phyloP scores from a whole-genome alignment of 2,113 vertebrate genomes.

The Solea solea region DNA sequence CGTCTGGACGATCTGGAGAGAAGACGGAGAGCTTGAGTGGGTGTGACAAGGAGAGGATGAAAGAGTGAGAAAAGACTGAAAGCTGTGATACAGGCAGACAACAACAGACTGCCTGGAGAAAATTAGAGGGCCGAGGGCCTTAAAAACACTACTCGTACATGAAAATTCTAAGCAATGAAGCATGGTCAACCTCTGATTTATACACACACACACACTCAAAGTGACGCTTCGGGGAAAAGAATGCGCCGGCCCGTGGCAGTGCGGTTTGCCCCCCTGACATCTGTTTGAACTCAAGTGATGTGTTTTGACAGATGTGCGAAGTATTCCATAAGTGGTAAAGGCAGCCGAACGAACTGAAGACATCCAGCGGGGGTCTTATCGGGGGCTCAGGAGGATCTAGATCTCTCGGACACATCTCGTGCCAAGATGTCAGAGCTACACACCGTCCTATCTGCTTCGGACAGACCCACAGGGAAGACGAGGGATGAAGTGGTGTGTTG shows the following conservation, averaged over 20 bases:
- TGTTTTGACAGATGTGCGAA: slow-evolving; percentile 83
- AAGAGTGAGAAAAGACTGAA: slow-evolving; percentile 15
- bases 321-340: slow-evolving; percentile 66
- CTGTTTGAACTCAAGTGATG: slow-evolving; percentile 74
- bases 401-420: slow-evolving; percentile 55
- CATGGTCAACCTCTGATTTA: slow-evolving; percentile 29
- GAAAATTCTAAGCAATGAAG: slow-evolving; percentile 40
- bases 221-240: slow-evolving; percentile 52
- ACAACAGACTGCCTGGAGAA: slow-evolving; percentile 23
- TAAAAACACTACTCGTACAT: slow-evolving; percentile 31
- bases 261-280: slow-evolving; percentile 63
- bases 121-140: slow-evolving; percentile 19
- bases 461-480: not conserved
- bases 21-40: slow-evolving; percentile 1
- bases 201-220: slow-evolving; percentile 24
- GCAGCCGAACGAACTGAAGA: slow-evolving; percentile 41
- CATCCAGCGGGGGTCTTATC: slow-evolving; percentile 46
- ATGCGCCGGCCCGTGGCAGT: slow-evolving; percentile 64
- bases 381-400: slow-evolving; percentile 16
- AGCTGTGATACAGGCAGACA: slow-evolving; percentile 22
- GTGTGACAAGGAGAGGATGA: slow-evolving; percentile 22
- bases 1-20: not conserved
- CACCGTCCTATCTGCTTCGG: not conserved
- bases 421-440: slow-evolving; percentile 50
- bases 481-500: not conserved